These are phyloP conservation scores for Ecliptopera silaceata DNA, from an alignment of 2,888 invertebrate species.

Conservation along the genomic window DNA sequence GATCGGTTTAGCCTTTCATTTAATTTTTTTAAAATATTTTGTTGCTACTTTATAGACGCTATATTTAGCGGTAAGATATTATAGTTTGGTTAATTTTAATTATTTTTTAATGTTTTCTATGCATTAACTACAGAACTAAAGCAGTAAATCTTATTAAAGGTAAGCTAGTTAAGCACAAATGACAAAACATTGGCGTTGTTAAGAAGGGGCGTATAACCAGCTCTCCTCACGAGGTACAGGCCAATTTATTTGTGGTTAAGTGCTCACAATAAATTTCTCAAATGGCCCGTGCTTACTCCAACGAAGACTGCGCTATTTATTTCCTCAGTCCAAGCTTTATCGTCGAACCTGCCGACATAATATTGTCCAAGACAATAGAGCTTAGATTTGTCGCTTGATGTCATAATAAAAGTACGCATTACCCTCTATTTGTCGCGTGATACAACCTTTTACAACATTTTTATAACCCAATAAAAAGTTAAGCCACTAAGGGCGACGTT, in stretches of 20 bases:
- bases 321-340: conserved; percentile 70
- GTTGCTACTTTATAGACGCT: too few relatives aligned
- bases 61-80: too few relatives aligned
- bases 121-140: neutral
- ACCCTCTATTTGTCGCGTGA: conserved; percentile 58
- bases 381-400: conserved; percentile 67
- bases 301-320: conserved; percentile 77
- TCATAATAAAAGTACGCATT: conserved; percentile 60
- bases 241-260: conserved; percentile 82
- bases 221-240: conserved; percentile 60
- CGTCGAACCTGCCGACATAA: conserved; percentile 61
- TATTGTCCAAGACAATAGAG: conserved; percentile 61
- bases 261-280: conserved; percentile 81
- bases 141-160: neutral
- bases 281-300: conserved; percentile 77
- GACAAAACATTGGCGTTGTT: conserved; percentile 23
- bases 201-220: conserved; percentile 19
- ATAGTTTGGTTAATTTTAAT: too few relatives aligned
- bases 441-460: conserved; percentile 53
- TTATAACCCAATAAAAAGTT: conserved; percentile 53
- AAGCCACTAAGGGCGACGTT: conserved; percentile 42
- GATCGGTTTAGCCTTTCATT: too few relatives aligned
- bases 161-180: conserved; percentile 12
- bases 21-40: too few relatives aligned
- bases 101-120: neutral